Conservation (phyloP, 1,140 invertebrate genomes). For the Grapholita molesta region DNA sequence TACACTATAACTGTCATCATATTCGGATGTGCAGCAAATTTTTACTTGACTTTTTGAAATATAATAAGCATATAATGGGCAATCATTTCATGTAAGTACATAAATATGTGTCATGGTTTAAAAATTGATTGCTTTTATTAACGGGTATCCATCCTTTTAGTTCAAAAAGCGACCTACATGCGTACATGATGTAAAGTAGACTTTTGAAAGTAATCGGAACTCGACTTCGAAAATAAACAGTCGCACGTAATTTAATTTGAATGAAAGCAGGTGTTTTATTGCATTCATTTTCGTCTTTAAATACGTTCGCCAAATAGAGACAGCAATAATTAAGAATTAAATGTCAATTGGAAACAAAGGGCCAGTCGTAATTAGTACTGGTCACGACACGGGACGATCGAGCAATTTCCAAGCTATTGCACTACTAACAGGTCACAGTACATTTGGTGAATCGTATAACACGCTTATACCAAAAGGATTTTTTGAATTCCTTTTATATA, state of each 20-base stretch:
- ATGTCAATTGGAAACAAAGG: slow-evolving; percentile 17
- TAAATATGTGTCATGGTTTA: too few species aligned
- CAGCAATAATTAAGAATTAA: slow-evolving; percentile 8
- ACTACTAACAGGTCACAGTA: not conserved
- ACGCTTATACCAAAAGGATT: too few species aligned
- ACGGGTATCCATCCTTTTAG: too few species aligned
- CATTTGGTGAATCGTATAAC: too few species aligned
- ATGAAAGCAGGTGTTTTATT: not conserved
- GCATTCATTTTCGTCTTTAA: not conserved
- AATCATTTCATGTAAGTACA: too few species aligned
- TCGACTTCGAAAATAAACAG: not conserved
- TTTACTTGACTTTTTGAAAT: too few species aligned
- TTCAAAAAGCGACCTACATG: not conserved
- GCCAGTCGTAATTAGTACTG: slow-evolving; percentile 12
- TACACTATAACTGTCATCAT: too few species aligned
- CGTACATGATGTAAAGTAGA: not conserved
- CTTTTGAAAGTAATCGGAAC: not conserved
- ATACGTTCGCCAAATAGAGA: slow-evolving; percentile 1
- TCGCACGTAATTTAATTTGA: not conserved
- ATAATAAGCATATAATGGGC: too few species aligned
- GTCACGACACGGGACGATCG: slow-evolving; percentile 11
- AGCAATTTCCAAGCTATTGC: not conserved
- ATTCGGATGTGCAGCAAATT: too few species aligned
- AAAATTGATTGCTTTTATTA: too few species aligned
- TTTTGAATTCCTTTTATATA: too few species aligned